Evolutionary conservation across 2,113 vertebrate species (phyloP), one percentile per base, ranked within the genome.

Genomic region (Symphodus melops): DNA sequence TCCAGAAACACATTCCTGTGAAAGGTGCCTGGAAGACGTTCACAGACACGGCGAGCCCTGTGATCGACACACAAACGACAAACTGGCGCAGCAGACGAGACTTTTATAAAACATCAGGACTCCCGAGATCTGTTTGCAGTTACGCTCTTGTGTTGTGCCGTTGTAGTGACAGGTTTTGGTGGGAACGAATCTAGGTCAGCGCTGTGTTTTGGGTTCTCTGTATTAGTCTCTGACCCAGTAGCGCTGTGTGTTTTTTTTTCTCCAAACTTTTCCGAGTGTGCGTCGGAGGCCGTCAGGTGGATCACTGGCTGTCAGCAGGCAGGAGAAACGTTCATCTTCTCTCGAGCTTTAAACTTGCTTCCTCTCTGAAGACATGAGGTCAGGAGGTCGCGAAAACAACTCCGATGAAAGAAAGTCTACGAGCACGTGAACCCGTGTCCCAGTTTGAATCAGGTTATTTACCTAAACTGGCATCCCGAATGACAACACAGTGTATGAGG

Each of bases 161-260:
- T 46, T n/a, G 52, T 41, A 76, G 54, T 61, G 72, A 87, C 66
- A 54, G 72, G 21, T 48, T 52, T 54, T 46, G 72, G 48, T 59
- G 57, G 51, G 66, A 63, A 68, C 53, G 72, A 69, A 91, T 86
- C 63, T 77, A 69, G 83, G 86, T 74, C 73, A 54, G 49, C 19
- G 0, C 42, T 66, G 74, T 60, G 74, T 68, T 79, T 59, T 23
- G 56, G 44, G 74, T 49, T 46, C 49, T 78, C 68, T 69, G 66
- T 37, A 49, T 51, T 63, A 19, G 67, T 46, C 44, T 82, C 49
- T 76, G 53, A 71, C 68, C 74, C 63, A 61, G 66, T 25, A n/a
- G n/a, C n/a, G n/a, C n/a, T n/a, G n/a, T n/a, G n/a, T n/a, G n/a
- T n/a, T n/a, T n/a, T n/a, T n/a, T n/a, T n/a, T n/a, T n/a, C n/a